Conservation (phyloP, 2,113 vertebrate species). For the Xenopus laevis region DNA sequence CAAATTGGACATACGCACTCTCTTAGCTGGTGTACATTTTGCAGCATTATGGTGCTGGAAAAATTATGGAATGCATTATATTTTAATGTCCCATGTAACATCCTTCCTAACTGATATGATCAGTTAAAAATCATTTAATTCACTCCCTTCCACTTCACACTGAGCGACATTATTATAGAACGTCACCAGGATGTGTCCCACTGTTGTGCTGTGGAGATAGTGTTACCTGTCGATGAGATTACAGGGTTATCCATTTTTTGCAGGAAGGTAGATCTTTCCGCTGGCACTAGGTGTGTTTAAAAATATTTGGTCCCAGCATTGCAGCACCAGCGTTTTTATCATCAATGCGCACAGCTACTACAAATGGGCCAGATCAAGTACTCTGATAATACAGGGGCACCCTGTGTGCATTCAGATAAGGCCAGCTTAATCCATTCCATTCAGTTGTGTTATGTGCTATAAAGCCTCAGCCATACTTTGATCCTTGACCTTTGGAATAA, state of each 20-base stretch:
- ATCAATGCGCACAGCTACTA: too few species aligned
- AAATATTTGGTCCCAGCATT: too few species aligned
- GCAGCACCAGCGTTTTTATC: too few species aligned
- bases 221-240: background rate
- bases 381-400: too few species aligned
- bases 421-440: background rate
- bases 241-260: conserved; percentile 2
- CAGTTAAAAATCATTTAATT: background rate
- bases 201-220: background rate
- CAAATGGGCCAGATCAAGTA: too few species aligned
- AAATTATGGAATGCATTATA: too few species aligned
- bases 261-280: background rate
- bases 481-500: background rate
- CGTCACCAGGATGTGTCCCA: conserved; percentile 1
- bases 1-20: too few species aligned
- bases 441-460: background rate
- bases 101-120: conserved; percentile 24
- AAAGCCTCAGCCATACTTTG: background rate
- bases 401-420: too few species aligned
- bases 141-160: conserved; percentile 22
- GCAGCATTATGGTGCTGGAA: too few species aligned
- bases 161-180: conserved; percentile 6
- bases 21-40: too few species aligned
- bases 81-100: background rate
- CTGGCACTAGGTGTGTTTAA: background rate